Base-by-base conservation (phyloP, 2,113 vertebrate genomes). In the Lagenorhynchus albirostris region DNA sequence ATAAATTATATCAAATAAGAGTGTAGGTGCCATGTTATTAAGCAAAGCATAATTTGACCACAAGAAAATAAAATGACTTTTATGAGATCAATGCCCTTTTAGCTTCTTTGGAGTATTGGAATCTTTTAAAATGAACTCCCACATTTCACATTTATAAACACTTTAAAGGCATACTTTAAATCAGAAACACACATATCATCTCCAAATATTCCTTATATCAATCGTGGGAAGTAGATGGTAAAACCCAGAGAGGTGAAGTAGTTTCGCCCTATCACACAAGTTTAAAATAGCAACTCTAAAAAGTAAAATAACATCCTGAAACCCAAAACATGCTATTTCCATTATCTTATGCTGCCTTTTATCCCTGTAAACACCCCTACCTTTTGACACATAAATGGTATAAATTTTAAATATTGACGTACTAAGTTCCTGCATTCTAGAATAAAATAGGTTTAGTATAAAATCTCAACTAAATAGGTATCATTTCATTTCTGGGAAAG, bases 231-330 rank as follows among this genome's bases (percentile, higher is more conserved):
- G 50, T 53, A 91, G 74, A 38, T 50, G 21, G n/a, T 41, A 71
- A 92, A 55, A 89, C 2, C 4, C 20, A 62, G 26, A 68, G 17
- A 63, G 7, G 6, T 44, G 21, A 80, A 91, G 6, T n/a, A 62
- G 36, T 31, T 95, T 38, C n/a, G 23, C 41, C 17, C 17, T 88
- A 73, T 2, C 60, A 67, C 8, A 10, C 26, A 62, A 67, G 55
- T 91, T 96, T 81, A 67, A 94, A 94, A 53, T 63, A 82, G n/a
- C 21, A 70, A 83, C n/a, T 92, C 23, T 20, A 31, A 77, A 53
- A 77, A 55, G 23, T 50, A 63, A 70, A 88, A 76, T 83, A 29
- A 55, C 23, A 62, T 68, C 50, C 36, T 62, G 50, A 79, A 84
- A 18, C 1, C 9, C 70, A 18, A 89, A 53, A 74, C 1, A 20